Conservation (phyloP, 2,113 vertebrate genomes). For the Marmota flaviventris region DNA sequence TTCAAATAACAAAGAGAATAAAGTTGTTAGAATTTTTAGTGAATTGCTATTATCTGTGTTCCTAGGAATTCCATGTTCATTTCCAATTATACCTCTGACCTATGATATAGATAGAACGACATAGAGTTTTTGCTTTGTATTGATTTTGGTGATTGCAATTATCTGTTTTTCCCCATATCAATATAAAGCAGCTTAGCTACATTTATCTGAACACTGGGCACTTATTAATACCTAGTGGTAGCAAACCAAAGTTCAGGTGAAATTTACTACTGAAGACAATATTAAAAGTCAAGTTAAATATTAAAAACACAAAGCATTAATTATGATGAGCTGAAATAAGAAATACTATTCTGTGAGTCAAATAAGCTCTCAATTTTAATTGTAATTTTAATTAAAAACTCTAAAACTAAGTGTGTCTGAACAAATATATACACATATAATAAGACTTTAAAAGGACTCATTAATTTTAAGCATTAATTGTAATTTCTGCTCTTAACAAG, state of each 20-base stretch:
- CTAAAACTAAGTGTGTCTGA: slow-evolving; percentile 53
- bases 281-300: slow-evolving; percentile 15
- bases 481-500: slow-evolving; percentile 56
- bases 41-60: not conserved
- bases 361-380: slow-evolving; percentile 60
- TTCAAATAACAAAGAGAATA: not conserved
- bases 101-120: not conserved
- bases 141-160: not conserved
- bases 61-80: not conserved
- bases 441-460: slow-evolving; percentile 61
- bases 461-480: slow-evolving; percentile 59
- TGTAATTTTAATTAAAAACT: slow-evolving; percentile 64
- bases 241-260: not conserved
- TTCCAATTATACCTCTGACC: not conserved
- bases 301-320: slow-evolving; percentile 18
- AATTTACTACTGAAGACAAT: slow-evolving; percentile 1
- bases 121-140: not conserved
- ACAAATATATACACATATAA: slow-evolving; percentile 50
- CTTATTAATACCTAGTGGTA: not conserved
- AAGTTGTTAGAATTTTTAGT: not conserved
- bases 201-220: not conserved
- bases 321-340: slow-evolving; percentile 46
- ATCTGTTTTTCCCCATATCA: not conserved
- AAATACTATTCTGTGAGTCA: not conserved
- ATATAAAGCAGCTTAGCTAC: not conserved